Evolutionary conservation across 1,140 invertebrate species (phyloP).

Genomic region (Drosophila eugracilis): DNA sequence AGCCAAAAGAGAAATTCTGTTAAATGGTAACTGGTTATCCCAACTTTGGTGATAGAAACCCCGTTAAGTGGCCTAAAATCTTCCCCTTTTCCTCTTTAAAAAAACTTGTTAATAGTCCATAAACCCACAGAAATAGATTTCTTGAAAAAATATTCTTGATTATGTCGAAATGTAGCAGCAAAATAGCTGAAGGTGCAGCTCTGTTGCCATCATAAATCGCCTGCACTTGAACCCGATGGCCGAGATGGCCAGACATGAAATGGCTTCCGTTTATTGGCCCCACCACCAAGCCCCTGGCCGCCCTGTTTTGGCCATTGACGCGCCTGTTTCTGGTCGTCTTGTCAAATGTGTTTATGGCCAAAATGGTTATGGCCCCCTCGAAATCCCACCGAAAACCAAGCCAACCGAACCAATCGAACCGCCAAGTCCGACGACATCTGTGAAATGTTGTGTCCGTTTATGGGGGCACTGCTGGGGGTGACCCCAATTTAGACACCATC

Average conservation of each 20-base stretch:
- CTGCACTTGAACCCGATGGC: constrained; percentile 47
- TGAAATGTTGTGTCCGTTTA: constrained; percentile 21
- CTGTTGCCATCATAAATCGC: constrained; percentile 36
- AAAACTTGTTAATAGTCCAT: too few relatives aligned
- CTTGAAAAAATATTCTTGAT: neutral
- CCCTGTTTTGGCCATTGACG: constrained; percentile 52
- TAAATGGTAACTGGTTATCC: too few relatives aligned
- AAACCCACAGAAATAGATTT: too few relatives aligned
- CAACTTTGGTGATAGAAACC: too few relatives aligned
- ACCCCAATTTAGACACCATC: neutral
- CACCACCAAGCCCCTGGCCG: neutral
- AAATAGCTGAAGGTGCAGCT: neutral
- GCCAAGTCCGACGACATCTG: constrained; percentile 22
- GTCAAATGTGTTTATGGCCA: constrained; percentile 67
- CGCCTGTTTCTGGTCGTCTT: constrained; percentile 42
- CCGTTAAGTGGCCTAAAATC: too few relatives aligned
- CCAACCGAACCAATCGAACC: constrained; percentile 16
- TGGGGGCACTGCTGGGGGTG: neutral
- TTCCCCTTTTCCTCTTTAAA: too few relatives aligned
- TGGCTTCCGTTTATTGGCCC: constrained; percentile 54
- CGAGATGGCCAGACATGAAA: constrained; percentile 28
- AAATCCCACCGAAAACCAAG: constrained; percentile 7
- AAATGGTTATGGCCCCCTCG: neutral
- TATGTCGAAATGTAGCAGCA: neutral
- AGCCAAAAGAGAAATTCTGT: neutral